phyloP scores from a whole-genome alignment of 2,888 invertebrate species.

The Chrysomela aeneicollis region DNA sequence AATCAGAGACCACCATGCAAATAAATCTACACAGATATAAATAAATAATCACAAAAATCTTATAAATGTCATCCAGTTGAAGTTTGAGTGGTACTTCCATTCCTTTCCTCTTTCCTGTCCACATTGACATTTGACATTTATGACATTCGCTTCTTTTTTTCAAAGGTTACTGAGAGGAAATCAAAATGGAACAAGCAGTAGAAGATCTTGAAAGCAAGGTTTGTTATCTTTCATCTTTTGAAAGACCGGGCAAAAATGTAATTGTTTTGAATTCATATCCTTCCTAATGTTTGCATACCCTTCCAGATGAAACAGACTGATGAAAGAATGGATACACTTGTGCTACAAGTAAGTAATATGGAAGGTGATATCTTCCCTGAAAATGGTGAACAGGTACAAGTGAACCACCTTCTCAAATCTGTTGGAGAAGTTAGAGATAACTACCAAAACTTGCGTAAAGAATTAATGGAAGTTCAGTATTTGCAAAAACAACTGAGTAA shows the following conservation, averaged over 20 bases:
- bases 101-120: too few relatives aligned
- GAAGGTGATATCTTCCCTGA: slow-evolving; percentile 68
- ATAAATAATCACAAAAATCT: too few relatives aligned
- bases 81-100: too few relatives aligned
- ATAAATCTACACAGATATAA: too few relatives aligned
- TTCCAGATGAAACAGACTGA: slow-evolving; percentile 77
- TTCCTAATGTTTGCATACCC: background rate
- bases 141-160: too few relatives aligned
- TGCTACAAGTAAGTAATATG: slow-evolving; percentile 77
- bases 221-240: background rate
- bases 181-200: slow-evolving; percentile 55
- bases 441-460: slow-evolving; percentile 80
- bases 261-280: background rate
- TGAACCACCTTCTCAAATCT: slow-evolving; percentile 76
- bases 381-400: slow-evolving; percentile 67
- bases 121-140: too few relatives aligned
- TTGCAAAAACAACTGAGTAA: slow-evolving; percentile 80
- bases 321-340: slow-evolving; percentile 75
- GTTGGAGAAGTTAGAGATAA: slow-evolving; percentile 82
- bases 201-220: slow-evolving; percentile 58
- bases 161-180: background rate
- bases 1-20: too few relatives aligned
- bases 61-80: too few relatives aligned
- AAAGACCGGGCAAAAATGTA: too few relatives aligned
- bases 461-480: slow-evolving; percentile 81